These are phyloP conservation scores for Eptatretus burgeri DNA, from an alignment of 2,113 vertebrate species.

Conservation along the genomic window DNA sequence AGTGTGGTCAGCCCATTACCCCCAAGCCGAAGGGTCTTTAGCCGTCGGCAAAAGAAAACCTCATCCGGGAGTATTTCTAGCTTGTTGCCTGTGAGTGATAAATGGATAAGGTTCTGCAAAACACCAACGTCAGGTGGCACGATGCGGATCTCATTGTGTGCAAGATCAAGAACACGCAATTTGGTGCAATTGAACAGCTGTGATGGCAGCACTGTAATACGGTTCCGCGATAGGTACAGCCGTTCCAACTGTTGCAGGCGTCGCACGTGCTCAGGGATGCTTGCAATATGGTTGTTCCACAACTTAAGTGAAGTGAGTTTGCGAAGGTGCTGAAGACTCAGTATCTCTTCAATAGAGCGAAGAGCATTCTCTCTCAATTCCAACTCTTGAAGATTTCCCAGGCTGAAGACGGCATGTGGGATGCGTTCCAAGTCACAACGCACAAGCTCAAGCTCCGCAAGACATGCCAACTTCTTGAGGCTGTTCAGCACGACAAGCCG, in stretches of 20 bases:
- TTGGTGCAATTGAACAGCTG: constrained; percentile 34
- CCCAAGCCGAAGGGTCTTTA: constrained; percentile 25
- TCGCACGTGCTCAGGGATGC: constrained; percentile 39
- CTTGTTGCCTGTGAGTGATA: constrained; percentile 32
- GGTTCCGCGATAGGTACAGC: constrained; percentile 41
- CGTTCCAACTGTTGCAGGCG: constrained; percentile 33
- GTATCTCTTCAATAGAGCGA: constrained; percentile 42
- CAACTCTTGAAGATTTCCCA: constrained; percentile 32
- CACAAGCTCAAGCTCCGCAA: constrained; percentile 29
- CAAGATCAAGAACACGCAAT: constrained; percentile 37
- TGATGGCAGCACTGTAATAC: constrained; percentile 24
- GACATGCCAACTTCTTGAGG: constrained; percentile 31
- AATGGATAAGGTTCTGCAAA: constrained; percentile 31
- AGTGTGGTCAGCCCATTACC: constrained; percentile 29
- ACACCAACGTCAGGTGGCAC: constrained; percentile 33
- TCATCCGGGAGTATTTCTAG: constrained; percentile 36
- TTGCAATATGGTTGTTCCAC: constrained; percentile 46
- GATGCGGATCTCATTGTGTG: constrained; percentile 30
- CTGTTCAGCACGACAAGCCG: constrained; percentile 32
- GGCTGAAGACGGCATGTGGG: constrained; percentile 42
- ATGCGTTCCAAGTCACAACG: constrained; percentile 42
- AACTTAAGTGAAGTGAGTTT: constrained; percentile 30
- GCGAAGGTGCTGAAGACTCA: constrained; percentile 48
- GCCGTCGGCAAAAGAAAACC: constrained; percentile 37
- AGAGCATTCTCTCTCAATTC: constrained; percentile 46